Evolutionary conservation across 2,888 invertebrate genomes (phyloP), one percentile per base, ranked within the genome.

Genomic region (Stenchaetothrips biformis): DNA sequence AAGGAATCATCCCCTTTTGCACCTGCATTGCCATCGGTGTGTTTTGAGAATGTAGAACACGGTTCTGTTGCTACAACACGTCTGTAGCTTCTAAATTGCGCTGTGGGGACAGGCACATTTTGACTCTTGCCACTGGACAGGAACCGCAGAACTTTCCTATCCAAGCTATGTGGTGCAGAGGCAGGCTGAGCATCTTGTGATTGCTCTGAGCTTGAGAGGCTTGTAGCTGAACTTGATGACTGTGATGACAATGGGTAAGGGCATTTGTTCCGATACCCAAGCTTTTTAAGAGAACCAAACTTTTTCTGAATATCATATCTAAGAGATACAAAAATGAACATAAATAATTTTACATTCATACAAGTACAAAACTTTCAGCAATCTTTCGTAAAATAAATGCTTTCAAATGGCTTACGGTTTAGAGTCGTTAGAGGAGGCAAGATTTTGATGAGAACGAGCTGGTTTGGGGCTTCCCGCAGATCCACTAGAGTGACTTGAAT

Each of bases 31-130:
- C 85, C 77, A 84, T 84, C 81, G 86, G 86, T 13, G 86, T 85
- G 3, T 86, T 21, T 48, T 18, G 67, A 27, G 7, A 87, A 87
- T 21, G 87, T 87, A 84, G 86, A 87, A 84, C 88, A 84, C 84
- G 88, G 84, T 82, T 86, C 86, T 18, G 91, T 89, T 53, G 90
- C 89, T 81, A 84, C 82, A 47, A 90, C 91, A 85, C 92, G 91
- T 84, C 93, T 88, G 85, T 93, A 93, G 84, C 93, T 94, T 83
- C 93, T 89, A 87, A 92, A 94, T 85, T 94, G 93, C 79, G 93
- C 92, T 0, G 94, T 94, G 49, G 94, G 93, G 78, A 93, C 92
- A 0, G 94, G 93, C 81, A 92, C 90, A 85, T 90, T 89, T 81
- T 86, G 89, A 83, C 91, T 89, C 90, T 85, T 82, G 85, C 84